Conservation (phyloP, 2,113 vertebrate species). For the Raphicerus campestris region DNA sequence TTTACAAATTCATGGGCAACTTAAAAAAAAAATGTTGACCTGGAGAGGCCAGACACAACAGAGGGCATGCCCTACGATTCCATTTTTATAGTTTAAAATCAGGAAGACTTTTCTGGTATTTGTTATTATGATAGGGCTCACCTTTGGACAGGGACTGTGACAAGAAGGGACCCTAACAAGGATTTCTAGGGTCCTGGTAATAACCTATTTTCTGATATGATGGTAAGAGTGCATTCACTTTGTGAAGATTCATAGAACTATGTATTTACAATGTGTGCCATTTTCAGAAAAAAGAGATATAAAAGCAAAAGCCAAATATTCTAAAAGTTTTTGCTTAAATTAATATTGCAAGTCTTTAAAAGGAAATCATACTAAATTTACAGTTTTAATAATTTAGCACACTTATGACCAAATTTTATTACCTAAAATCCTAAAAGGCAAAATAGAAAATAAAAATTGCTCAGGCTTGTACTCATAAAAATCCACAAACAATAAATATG, state of each 20-base stretch:
- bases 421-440: slow-evolving; percentile 26
- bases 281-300: background rate
- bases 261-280: background rate
- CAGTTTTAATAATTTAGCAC: background rate
- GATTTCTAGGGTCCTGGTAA: background rate
- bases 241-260: background rate
- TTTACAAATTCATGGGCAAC: background rate
- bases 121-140: background rate
- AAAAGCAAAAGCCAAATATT: background rate
- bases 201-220: background rate
- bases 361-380: background rate
- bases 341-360: background rate
- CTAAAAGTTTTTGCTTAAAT: background rate
- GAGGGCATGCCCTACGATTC: background rate
- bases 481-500: background rate
- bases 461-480: background rate
- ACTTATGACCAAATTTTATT: background rate
- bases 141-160: background rate
- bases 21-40: background rate
- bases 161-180: too few species aligned
- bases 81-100: background rate
- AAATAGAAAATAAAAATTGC: slow-evolving; percentile 10
- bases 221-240: background rate
- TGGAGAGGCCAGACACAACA: background rate
- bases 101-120: background rate